Percentiles rank a stretch among this genome's conserved stretches.
Evolutionary conservation across 2,797 vertebrate species (phyloP).

Genomic region (Thaleichthys pacificus): DNA sequence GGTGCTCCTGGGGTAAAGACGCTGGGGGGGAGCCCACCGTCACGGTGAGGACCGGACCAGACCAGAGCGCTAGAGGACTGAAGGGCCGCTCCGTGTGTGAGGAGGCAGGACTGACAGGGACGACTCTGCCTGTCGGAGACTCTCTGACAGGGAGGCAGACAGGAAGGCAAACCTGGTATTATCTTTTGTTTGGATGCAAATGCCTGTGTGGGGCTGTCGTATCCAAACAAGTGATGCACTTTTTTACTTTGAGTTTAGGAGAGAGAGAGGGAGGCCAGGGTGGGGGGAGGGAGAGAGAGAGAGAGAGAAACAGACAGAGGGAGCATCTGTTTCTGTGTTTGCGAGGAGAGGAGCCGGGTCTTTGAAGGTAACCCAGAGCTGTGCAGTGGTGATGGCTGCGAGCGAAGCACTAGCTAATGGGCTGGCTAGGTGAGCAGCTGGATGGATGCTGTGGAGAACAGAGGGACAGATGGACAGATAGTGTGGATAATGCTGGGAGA

Average conservation of each 20-base stretch:
- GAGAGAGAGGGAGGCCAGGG: conserved; percentile 42
- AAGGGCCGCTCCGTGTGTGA: conserved; percentile 54
- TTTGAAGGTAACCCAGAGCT: conserved; percentile 78
- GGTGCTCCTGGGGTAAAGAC: conserved; percentile 51
- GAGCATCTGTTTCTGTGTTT: conserved; percentile 77
- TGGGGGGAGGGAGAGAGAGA: conserved; percentile 25
- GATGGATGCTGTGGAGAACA: conserved; percentile 75
- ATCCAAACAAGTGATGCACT: conserved; percentile 71
- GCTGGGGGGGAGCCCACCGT: conserved; percentile 36
- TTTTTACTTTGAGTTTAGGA: conserved; percentile 77
- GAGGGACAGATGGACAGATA: conserved; percentile 82
- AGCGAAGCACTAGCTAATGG: conserved; percentile 74
- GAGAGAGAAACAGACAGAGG: conserved; percentile 60
- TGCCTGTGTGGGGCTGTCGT: conserved; percentile 63
- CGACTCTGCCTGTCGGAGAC: conserved; percentile 58
- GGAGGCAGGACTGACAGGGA: conserved; percentile 55
- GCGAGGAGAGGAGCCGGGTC: conserved; percentile 70
- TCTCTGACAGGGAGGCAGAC: conserved; percentile 64
- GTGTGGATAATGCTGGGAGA: conserved; percentile 75
- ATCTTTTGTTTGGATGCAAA: conserved; percentile 78
- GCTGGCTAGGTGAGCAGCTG: conserved; percentile 80
- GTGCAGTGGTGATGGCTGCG: conserved; percentile 63
- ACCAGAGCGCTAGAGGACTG: conserved; percentile 51
- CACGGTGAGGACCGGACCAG: conserved; percentile 47
- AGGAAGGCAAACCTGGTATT: conserved; percentile 55